Base-by-base conservation (phyloP, 23 tunicate species). In the Halocynthia roretzi region DNA sequence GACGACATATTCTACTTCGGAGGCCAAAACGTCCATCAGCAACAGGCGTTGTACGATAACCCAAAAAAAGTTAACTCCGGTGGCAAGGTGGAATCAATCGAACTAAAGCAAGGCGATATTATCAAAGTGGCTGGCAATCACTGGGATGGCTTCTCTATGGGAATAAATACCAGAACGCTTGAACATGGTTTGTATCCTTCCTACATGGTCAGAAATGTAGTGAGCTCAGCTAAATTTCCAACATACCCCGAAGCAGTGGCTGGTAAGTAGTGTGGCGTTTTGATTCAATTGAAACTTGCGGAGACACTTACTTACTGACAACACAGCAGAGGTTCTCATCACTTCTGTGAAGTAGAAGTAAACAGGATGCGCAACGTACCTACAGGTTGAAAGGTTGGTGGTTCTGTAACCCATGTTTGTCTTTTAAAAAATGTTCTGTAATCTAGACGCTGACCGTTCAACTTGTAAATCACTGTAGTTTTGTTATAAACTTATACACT, bases 1-100 rank as follows among this genome's bases (percentile, higher is more conserved):
- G 98, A 92, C 58, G 98, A 92, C 67, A 72, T 92, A 51, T 92
- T 87, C 74, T 92, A 92, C 68, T 92, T 53, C 74, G 92, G 93
- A 8, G 98, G 93, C 54, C 89, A 84, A 68, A 71, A 77, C 21
- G 92, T 58, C 10, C 98, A 86, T 60, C 53, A 71, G 48, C 87
- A 82, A 67, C 54, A 44, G 44, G 98, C 84, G 20, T 54, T 82
- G 17, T 78, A 60, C 22, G 76, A 68, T 14, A 85, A 92, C 49
- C 58, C 73, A 8, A 74, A 84, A 6, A 48, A 50, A 58, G 73
- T 87, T 8, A 76, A 51, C 40, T 50, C 60, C 7, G 44, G 44
- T 31, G 44, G 44, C 44, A 72, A 18, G 52, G 40, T 70, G 18
- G 18, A 76, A 49, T 90, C 81, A 51, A 77, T 92, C 18, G 81